Percentiles rank a stretch among this genome's conserved stretches.
These are phyloP conservation scores for Gila robusta DNA, from an alignment of 2,797 vertebrate genomes.

Conservation along the genomic window DNA sequence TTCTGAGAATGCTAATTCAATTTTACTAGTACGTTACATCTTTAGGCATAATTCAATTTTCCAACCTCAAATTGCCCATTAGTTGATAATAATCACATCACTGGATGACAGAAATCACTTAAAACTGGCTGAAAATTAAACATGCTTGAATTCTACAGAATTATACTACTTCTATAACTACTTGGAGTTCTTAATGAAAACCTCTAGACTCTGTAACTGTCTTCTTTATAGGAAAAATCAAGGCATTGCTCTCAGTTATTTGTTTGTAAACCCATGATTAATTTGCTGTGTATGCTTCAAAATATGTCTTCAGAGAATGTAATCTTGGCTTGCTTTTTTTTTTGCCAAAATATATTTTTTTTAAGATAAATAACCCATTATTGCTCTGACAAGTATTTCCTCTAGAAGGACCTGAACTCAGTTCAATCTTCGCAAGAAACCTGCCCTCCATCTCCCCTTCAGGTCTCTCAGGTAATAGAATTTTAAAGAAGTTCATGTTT, in stretches of 20 bases:
- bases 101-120: conserved; percentile 14
- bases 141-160: neutral
- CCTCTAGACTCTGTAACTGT: neutral
- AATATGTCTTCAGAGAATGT: conserved; percentile 21
- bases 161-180: neutral
- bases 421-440: neutral
- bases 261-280: conserved; percentile 13
- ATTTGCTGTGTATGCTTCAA: conserved; percentile 5
- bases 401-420: conserved; percentile 20
- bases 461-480: conserved; percentile 41
- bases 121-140: neutral
- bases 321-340: conserved; percentile 15
- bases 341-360: neutral
- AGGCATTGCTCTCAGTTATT: neutral
- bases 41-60: conserved; percentile 16
- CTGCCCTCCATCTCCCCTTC: neutral
- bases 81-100: conserved; percentile 6
- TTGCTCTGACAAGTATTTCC: conserved; percentile 3
- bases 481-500: conserved; percentile 57
- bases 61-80: conserved; percentile 5
- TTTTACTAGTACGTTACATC: neutral
- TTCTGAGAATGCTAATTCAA: conserved; percentile 12
- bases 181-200: conserved; percentile 1
- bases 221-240: conserved; percentile 5
- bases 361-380: conserved; percentile 26